A percentile compares a stretch with the other conserved stretches of the same genome.
These are phyloP conservation scores for Drosophila hamatofila DNA, from an alignment of 2,888 invertebrate genomes.

Conservation along the genomic window DNA sequence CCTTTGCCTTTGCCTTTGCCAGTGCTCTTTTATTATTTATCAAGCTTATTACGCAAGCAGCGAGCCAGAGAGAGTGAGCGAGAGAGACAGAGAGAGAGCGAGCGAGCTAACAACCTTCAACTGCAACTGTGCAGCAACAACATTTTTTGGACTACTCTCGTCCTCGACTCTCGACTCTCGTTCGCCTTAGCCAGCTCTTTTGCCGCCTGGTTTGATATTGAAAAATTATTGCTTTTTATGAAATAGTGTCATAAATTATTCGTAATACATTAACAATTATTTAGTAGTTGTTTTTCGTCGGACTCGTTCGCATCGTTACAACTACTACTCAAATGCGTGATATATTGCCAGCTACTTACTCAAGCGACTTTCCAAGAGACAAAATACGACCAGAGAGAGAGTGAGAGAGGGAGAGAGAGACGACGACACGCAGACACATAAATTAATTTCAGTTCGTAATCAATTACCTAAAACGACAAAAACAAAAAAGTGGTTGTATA, in stretches of 20 bases:
- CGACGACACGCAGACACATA: constrained; percentile 51
- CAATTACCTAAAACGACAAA: constrained; percentile 72
- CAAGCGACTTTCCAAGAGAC: constrained; percentile 55
- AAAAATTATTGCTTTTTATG: constrained; percentile 82
- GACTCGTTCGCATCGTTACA: constrained; percentile 9
- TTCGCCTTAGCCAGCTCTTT: constrained; percentile 19
- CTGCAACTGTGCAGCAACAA: constrained; percentile 70
- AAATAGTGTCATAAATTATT: constrained; percentile 82
- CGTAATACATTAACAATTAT: constrained; percentile 82
- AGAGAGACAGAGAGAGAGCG: not conserved
- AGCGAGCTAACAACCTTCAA: constrained; percentile 45
- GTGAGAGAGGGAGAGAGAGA: constrained; percentile 7
- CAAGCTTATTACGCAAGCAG: constrained; percentile 79
- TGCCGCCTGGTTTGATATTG: constrained; percentile 80
- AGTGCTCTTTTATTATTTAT: constrained; percentile 76
- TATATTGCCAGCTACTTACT: constrained; percentile 75
- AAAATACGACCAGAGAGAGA: constrained; percentile 10
- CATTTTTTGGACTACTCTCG: constrained; percentile 37
- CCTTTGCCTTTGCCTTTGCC: constrained; percentile 40
- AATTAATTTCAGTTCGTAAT: constrained; percentile 73
- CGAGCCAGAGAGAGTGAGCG: not conserved
- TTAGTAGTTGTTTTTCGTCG: constrained; percentile 76
- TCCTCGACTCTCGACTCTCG: constrained; percentile 5
- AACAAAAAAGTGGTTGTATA: constrained; percentile 1
- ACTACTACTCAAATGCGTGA: constrained; percentile 71